Evolutionary conservation across 2,888 invertebrate species (phyloP), one percentile per base, ranked within the genome.

Genomic region (Stenichneumon culpator): DNA sequence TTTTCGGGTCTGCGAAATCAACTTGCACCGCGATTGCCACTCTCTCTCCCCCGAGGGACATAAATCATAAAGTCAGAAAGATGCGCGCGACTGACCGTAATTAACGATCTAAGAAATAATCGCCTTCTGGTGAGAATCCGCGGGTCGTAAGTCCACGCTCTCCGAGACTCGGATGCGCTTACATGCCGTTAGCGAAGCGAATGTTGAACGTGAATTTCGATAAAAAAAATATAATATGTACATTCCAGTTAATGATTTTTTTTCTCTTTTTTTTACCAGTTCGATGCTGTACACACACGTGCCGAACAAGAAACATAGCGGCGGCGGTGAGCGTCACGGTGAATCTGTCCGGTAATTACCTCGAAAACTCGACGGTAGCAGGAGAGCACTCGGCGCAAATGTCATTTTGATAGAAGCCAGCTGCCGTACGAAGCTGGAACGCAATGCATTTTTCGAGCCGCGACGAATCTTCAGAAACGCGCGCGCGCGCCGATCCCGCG

Each of bases 321-420:
- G 28, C 63, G n/a, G 47, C 67, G 69, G 19, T 39, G 67, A 68
- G 57, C 82, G 80, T 86, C 85, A 83, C 82, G 85, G 82, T 86
- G 54, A 80, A 86, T 83, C 85, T 68, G 82, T 69, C 32, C 63
- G 52, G 84, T 86, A 85, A 87, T 87, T 87, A 86, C 87, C 47
- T 83, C 68, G 79, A 87, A 83, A 84, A 78, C 39, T 25, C 57
- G 57, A 50, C 19, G 67, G n/a, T 16, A 44, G 50, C 52, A 25
- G 36, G 22, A 77, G 54, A 70, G 52, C 52, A 60, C 54, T 50
- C 63, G 63, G 78, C 73, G 83, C 87, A 88, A 88, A 88, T 88
- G 88, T 87, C 78, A 88, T 87, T 88, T 86, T 86, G 86, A 88
- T 88, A 87, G 88, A 74, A 83, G 83, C 79, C 87, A 87, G 86